Conservation (phyloP, 2,113 vertebrate genomes). For the Vulpes vulpes region DNA sequence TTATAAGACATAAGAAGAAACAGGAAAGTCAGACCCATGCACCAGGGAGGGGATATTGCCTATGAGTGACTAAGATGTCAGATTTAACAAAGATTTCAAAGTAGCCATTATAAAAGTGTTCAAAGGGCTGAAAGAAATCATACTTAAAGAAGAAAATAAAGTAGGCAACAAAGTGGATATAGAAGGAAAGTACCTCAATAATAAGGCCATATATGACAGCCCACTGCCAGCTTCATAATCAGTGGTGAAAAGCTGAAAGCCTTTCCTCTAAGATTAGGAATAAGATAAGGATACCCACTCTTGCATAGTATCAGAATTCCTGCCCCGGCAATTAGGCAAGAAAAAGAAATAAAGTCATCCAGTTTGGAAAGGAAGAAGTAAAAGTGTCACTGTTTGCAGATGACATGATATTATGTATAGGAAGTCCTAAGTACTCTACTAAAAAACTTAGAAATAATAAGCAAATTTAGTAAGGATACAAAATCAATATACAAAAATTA, state of each 20-base stretch:
- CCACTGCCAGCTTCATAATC: neutral
- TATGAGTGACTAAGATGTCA: neutral
- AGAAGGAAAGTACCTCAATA: neutral
- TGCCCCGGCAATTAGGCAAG: neutral
- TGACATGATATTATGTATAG: neutral
- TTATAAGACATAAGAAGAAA: neutral
- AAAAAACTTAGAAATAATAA: neutral
- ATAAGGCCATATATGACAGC: neutral
- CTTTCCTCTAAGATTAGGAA: neutral
- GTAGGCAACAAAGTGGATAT: neutral
- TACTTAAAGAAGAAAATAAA: neutral
- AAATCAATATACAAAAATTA: neutral
- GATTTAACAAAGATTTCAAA: neutral
- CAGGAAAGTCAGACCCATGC: neutral
- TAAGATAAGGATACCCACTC: neutral
- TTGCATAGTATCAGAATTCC: neutral
- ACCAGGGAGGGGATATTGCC: neutral
- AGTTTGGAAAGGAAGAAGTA: neutral
- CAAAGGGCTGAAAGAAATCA: neutral
- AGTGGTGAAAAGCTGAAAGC: neutral
- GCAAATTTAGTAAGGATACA: neutral
- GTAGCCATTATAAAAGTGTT: neutral
- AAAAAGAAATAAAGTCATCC: conserved; percentile 1
- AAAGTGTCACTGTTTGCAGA: neutral
- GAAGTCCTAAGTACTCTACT: neutral